These are phyloP conservation scores for Atta texana DNA, from an alignment of 1,140 invertebrate genomes.

Conservation along the genomic window DNA sequence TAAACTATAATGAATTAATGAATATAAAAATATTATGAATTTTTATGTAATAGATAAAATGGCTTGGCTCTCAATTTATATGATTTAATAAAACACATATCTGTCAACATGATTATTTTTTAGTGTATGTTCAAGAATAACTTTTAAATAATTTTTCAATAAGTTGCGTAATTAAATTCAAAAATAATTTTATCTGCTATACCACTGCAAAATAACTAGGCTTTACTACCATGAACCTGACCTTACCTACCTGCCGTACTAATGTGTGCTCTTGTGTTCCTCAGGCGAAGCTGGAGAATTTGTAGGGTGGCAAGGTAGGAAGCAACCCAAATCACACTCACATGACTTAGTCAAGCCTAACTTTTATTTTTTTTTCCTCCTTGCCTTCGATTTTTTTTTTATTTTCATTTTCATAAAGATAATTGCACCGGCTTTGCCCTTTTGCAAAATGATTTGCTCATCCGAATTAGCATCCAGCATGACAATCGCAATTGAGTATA, in stretches of 20 bases:
- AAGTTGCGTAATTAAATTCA: not conserved
- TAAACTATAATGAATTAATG: not conserved
- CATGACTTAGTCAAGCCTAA: conserved; percentile 83
- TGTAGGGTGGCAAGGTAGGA: conserved; percentile 94
- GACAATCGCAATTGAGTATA: conserved; percentile 60
- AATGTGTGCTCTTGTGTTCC: conserved; percentile 87
- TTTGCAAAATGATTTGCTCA: conserved; percentile 68
- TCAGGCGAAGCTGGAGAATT: conserved; percentile 93
- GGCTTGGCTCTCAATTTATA: not conserved
- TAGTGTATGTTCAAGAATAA: not conserved
- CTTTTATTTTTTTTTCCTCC: conserved; percentile 75
- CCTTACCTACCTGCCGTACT: conserved; percentile 87
- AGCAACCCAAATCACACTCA: conserved; percentile 87
- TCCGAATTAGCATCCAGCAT: conserved; percentile 72
- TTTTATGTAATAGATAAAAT: conserved; percentile 1
- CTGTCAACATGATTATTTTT: not conserved
- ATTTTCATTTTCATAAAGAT: conserved; percentile 68
- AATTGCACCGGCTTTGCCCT: conserved; percentile 77
- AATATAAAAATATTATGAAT: not conserved
- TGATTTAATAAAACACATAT: not conserved
- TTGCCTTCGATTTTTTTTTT: conserved; percentile 75
- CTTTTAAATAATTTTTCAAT: not conserved
- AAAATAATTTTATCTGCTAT: conserved; percentile 70
- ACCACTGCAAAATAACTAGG: conserved; percentile 86
- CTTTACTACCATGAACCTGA: conserved; percentile 85